Evolutionary conservation across 1,140 invertebrate species (phyloP).

Genomic region (Drosophila ambigua): DNA sequence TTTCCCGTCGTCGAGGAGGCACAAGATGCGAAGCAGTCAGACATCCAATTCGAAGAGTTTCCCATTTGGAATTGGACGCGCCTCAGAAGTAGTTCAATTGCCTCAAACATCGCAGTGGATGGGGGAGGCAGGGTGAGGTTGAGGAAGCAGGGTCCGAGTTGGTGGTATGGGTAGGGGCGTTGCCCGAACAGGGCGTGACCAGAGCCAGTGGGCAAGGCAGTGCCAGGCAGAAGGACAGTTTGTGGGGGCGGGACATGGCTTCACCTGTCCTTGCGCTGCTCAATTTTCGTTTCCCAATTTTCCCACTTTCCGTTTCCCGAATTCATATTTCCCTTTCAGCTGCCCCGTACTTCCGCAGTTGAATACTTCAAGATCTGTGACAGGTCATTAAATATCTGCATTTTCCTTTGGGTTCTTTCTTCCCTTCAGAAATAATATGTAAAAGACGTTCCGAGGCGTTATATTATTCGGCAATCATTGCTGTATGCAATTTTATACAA

Average conservation of each 20-base stretch:
- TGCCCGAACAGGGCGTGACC: slow-evolving; percentile 40
- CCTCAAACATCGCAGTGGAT: slow-evolving; percentile 16
- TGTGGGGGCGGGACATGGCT: slow-evolving; percentile 7
- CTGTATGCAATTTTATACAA: no score
- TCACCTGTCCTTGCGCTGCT: slow-evolving; percentile 32
- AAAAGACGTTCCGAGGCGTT: no score
- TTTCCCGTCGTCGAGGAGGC: slow-evolving; percentile 66
- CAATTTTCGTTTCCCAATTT: slow-evolving; percentile 24
- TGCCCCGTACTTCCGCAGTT: slow-evolving; percentile 9
- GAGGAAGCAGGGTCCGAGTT: not conserved
- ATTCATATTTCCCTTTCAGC: slow-evolving; percentile 13
- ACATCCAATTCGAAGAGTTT: slow-evolving; percentile 48
- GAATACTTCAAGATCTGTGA: not conserved
- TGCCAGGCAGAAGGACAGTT: slow-evolving; percentile 4
- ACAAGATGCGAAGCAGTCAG: slow-evolving; percentile 2
- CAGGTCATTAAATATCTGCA: not conserved
- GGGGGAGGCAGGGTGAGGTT: not conserved
- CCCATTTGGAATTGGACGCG: slow-evolving; percentile 57
- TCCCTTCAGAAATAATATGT: no score
- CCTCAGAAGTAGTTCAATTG: slow-evolving; percentile 51
- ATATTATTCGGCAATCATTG: no score
- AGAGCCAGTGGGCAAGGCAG: slow-evolving; percentile 20
- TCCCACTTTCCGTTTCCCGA: slow-evolving; percentile 9
- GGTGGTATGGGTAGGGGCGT: slow-evolving; percentile 18
- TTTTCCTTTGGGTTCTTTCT: no score